These are phyloP conservation scores for Tursiops truncatus DNA, from an alignment of 2,113 vertebrate genomes.

Conservation along the genomic window DNA sequence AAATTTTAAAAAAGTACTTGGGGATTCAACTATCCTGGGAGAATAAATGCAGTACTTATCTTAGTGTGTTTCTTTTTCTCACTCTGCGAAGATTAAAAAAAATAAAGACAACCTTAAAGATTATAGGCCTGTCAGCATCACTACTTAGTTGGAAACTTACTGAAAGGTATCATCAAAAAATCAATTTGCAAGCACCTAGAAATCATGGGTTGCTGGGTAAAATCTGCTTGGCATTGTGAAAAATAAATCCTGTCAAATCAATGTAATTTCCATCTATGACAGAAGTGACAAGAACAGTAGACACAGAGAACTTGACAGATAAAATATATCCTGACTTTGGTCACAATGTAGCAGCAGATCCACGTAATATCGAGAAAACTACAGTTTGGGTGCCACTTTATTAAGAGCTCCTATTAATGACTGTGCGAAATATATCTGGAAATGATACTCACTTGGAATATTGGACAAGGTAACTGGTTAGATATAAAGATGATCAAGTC, in stretches of 20 bases:
- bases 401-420: neutral
- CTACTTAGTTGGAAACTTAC: constrained; percentile 11
- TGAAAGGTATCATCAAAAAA: constrained; percentile 52
- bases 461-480: neutral
- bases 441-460: neutral
- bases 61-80: neutral
- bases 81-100: neutral
- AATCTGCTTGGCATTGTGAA: constrained; percentile 46
- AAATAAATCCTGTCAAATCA: constrained; percentile 56
- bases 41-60: neutral
- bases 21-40: neutral
- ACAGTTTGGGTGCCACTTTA: neutral
- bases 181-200: constrained; percentile 47
- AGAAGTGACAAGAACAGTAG: constrained; percentile 43
- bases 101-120: constrained; percentile 12
- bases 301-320: neutral
- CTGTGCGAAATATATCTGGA: neutral
- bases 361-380: neutral
- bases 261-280: constrained; percentile 39
- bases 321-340: neutral
- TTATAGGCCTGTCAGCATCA: constrained; percentile 46
- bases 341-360: neutral
- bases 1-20: neutral
- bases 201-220: constrained; percentile 37
- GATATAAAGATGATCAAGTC: neutral